Base-by-base conservation (phyloP, 1,140 invertebrate genomes). In the Callitettix versicolor region DNA sequence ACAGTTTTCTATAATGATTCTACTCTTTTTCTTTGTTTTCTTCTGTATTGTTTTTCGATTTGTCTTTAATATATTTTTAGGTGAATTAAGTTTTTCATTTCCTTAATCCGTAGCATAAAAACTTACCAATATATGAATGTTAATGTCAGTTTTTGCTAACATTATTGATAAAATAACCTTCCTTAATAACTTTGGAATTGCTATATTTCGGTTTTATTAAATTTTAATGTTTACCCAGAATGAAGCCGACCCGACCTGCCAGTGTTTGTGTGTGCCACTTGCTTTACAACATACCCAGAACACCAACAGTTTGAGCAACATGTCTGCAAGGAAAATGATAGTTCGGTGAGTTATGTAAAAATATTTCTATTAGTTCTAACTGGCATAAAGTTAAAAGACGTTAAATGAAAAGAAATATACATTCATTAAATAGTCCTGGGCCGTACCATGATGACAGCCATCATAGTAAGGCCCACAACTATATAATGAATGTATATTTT, bases 231-330 rank as follows among this genome's bases (percentile, higher is more conserved):
- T n/a, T 9, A n/a, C n/a, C 9, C 9, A 36, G n/a, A 36, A 36
- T 9, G n/a, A 36, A 9, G 9, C 9, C n/a, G 9, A 9, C 9
- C 9, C 5, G 47, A 33, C n/a, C n/a, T 38, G 18, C 12, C 22
- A 3, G 22, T 51, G 33, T 51, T 24, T 21, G 34, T 51, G 3
- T 51, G 48, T 26, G 30, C 48, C 15, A 18, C 18, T 36, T 51
- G 48, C 20, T 38, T 38, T 17, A 7, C 48, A 12, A 51, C 21
- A 3, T 51, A 18, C 18, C 3, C 20, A 3, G 30, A 20, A 20
- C 14, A 38, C 15, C 7, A 36, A n/a, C 30, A 15, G 30, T 51
- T 51, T 20, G 48, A 51, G 6, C 48, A 51, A 38, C 48, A 51
- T 21, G 36, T 34, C 7, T 34, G 36, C 17, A 38, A n/a, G 6